Conservation (phyloP, 2,888 invertebrate species). For the Diabrotica balteata region DNA sequence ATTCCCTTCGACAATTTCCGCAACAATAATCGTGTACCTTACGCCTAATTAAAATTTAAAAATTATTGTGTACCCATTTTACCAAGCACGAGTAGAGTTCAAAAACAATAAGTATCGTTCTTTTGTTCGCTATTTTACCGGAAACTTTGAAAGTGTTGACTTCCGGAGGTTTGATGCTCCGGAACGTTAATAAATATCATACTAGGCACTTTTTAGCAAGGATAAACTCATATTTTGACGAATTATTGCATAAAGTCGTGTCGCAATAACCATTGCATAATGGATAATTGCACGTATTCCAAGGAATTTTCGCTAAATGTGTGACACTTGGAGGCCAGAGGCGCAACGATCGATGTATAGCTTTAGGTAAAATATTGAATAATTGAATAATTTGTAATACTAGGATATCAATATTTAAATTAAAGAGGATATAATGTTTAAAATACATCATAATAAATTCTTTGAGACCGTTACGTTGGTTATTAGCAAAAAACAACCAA, state of each 20-base stretch:
- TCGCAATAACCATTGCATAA: constrained; percentile 14
- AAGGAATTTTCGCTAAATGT: not conserved
- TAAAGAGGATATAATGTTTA: too few relatives aligned
- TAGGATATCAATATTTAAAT: too few relatives aligned
- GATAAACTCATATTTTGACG: constrained; percentile 22
- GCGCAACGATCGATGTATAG: too few relatives aligned
- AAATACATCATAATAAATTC: too few relatives aligned
- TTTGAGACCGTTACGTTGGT: too few relatives aligned
- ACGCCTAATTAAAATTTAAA: constrained; percentile 2
- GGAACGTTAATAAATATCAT: constrained; percentile 26
- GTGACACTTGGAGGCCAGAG: not conserved
- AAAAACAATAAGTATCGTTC: constrained; percentile 23
- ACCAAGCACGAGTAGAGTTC: not conserved
- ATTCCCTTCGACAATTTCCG: not conserved
- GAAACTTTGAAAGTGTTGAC: constrained; percentile 38
- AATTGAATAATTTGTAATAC: too few relatives aligned
- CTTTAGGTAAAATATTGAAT: too few relatives aligned
- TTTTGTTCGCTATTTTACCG: constrained; percentile 34
- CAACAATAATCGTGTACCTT: not conserved
- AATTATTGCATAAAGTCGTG: constrained; percentile 14
- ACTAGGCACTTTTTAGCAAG: constrained; percentile 12
- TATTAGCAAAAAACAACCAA: too few relatives aligned
- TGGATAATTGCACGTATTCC: not conserved
- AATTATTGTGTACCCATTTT: not conserved
- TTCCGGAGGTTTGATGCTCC: constrained; percentile 32